phyloP scores from a whole-genome alignment of 2,113 vertebrate genomes.

The Amphilophus citrinellus region DNA sequence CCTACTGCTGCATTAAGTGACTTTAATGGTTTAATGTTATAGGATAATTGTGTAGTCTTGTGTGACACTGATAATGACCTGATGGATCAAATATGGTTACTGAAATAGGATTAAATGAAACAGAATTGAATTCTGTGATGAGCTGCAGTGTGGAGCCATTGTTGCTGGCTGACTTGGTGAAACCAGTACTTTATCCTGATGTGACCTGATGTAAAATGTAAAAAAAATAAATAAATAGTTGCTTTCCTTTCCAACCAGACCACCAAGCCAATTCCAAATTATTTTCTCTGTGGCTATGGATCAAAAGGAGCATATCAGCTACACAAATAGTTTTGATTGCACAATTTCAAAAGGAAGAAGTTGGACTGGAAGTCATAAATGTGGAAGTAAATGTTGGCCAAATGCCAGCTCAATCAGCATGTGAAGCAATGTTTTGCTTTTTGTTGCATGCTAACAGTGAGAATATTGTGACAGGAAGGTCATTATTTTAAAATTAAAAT shows the following conservation, averaged over 20 bases:
- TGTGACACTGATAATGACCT: slow-evolving; percentile 6
- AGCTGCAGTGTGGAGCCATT: slow-evolving; percentile 12
- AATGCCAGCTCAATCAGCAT: slow-evolving; percentile 25
- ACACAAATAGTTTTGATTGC: slow-evolving; percentile 44
- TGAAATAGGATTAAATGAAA: slow-evolving; percentile 19
- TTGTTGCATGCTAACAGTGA: neutral
- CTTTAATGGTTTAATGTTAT: neutral
- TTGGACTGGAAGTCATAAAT: slow-evolving; percentile 33
- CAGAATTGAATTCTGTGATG: slow-evolving; percentile 16
- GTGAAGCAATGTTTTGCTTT: slow-evolving; percentile 12
- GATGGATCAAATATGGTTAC: slow-evolving; percentile 9
- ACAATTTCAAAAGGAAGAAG: slow-evolving; percentile 20
- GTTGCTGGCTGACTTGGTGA: slow-evolving; percentile 15
- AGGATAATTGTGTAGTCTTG: neutral
- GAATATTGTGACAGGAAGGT: slow-evolving; percentile 19
- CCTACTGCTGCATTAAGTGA: neutral
- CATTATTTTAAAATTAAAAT: slow-evolving; percentile 43
- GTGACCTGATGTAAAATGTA: slow-evolving; percentile 31
- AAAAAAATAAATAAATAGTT: neutral
- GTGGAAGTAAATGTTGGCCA: slow-evolving; percentile 27
- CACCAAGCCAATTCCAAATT: slow-evolving; percentile 17
- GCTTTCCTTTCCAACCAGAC: slow-evolving; percentile 23
- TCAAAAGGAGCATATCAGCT: slow-evolving; percentile 12
- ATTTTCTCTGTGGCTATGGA: neutral
- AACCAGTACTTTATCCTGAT: slow-evolving; percentile 3